Percentiles rank a stretch among this genome's conserved stretches.
phyloP scores from a whole-genome alignment of 2,888 invertebrate genomes.

The Brachypalpus laphriformis region DNA sequence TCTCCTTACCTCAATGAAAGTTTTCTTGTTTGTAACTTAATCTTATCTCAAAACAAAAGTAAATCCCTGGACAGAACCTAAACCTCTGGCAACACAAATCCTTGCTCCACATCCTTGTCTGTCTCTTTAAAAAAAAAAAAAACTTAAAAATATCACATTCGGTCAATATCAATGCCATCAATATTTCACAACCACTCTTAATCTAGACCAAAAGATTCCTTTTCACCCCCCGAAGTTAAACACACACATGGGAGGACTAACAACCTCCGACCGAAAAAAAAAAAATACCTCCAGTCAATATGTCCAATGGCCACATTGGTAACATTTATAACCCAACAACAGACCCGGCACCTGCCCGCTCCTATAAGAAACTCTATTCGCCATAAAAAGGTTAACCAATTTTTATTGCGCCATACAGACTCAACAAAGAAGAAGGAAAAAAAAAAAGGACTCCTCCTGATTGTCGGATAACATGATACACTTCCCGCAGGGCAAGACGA shows the following conservation, averaged over 20 bases:
- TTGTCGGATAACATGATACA: slow-evolving; percentile 1
- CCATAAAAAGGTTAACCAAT: slow-evolving; percentile 41
- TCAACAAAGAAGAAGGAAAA: not conserved
- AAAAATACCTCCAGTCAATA: not conserved
- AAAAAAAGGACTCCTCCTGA: not conserved
- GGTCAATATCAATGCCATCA: not conserved
- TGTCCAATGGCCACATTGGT: slow-evolving; percentile 5
- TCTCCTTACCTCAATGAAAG: too few species aligned
- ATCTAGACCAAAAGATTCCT: not conserved
- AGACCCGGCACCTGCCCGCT: not conserved
- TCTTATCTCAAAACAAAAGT: not conserved
- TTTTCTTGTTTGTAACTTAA: not conserved
- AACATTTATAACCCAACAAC: slow-evolving; percentile 14
- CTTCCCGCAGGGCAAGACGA: not conserved
- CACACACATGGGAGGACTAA: slow-evolving; percentile 9
- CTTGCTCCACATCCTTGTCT: not conserved
- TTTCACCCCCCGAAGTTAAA: not conserved
- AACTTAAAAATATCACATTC: not conserved
- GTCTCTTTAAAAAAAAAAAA: not conserved
- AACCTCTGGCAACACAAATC: not conserved
- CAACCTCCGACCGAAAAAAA: not conserved
- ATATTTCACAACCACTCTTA: slow-evolving; percentile 12
- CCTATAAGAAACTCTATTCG: not conserved
- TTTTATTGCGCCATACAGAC: slow-evolving; percentile 7
- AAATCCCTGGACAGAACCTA: not conserved